A percentile compares a stretch with the other conserved stretches of the same genome.
phyloP scores from a whole-genome alignment of 2,113 vertebrate species.

The Willisornis vidua region DNA sequence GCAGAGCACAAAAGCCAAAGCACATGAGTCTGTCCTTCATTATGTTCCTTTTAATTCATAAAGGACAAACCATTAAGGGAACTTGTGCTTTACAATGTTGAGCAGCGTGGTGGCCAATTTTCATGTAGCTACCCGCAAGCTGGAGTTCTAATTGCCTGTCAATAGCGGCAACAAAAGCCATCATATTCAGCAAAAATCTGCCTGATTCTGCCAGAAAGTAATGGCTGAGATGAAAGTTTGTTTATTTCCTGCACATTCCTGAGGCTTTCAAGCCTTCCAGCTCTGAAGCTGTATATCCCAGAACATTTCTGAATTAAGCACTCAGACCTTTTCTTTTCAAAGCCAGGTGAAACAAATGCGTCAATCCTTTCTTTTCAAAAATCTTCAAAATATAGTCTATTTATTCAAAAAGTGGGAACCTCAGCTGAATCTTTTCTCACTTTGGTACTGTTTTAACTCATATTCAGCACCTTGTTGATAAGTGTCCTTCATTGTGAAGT shows the following conservation, averaged over 20 bases:
- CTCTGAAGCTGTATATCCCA: background rate
- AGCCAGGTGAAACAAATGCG: background rate
- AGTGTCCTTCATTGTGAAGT: background rate
- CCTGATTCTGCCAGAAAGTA: background rate
- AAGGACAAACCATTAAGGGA: background rate
- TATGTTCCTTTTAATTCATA: background rate
- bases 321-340: background rate
- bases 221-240: background rate
- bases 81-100: background rate
- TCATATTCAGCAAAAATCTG: background rate
- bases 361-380: background rate
- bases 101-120: background rate
- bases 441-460: background rate
- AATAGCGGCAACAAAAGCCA: background rate
- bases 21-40: background rate
- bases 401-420: background rate
- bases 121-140: background rate
- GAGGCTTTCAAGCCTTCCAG: background rate
- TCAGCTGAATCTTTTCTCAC: background rate
- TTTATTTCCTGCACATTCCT: background rate
- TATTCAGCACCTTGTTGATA: background rate
- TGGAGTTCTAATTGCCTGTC: background rate
- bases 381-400: background rate
- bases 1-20: background rate
- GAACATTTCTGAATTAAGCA: background rate